phyloP scores from a whole-genome alignment of 2,113 vertebrate species.

The Phylloscopus whistleri region DNA sequence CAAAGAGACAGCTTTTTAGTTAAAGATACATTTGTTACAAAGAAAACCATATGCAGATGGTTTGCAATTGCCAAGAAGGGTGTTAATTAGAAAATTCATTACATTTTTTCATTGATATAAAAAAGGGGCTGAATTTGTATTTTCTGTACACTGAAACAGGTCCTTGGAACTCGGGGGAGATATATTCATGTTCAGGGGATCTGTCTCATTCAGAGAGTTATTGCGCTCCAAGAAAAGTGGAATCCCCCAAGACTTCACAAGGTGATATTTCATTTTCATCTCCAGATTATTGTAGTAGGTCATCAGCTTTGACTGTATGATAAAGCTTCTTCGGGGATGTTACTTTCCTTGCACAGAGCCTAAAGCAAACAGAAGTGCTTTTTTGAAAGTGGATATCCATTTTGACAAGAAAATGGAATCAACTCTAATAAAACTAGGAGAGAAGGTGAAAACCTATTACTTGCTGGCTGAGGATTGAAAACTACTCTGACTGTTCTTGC shows the following conservation, averaged over 20 bases:
- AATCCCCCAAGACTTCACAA: slow-evolving; percentile 1
- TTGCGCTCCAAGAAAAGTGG: not conserved
- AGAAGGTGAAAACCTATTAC: slow-evolving; percentile 15
- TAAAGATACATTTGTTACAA: not conserved
- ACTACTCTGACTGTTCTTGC: slow-evolving; percentile 5
- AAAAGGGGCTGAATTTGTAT: not conserved
- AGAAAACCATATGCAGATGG: not conserved
- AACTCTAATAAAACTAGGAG: slow-evolving; percentile 27
- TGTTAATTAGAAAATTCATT: not conserved
- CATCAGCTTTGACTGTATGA: not conserved
- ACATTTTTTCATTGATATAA: not conserved
- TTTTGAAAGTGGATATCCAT: slow-evolving; percentile 31
- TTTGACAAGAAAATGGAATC: slow-evolving; percentile 58
- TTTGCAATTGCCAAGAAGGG: not conserved
- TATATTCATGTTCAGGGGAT: not conserved
- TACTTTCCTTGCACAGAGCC: not conserved
- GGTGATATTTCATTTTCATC: slow-evolving; percentile 16
- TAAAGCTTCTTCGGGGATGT: not conserved
- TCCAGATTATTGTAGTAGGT: not conserved
- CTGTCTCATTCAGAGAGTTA: not conserved
- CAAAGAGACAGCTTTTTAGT: not conserved
- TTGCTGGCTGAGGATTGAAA: slow-evolving; percentile 25
- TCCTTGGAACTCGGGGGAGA: not conserved
- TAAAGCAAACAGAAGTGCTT: slow-evolving; percentile 39
- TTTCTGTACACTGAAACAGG: not conserved